Evolutionary conservation across 1,140 invertebrate genomes (phyloP), one percentile per base, ranked within the genome.

Genomic region (Pseudoatta argentina): DNA sequence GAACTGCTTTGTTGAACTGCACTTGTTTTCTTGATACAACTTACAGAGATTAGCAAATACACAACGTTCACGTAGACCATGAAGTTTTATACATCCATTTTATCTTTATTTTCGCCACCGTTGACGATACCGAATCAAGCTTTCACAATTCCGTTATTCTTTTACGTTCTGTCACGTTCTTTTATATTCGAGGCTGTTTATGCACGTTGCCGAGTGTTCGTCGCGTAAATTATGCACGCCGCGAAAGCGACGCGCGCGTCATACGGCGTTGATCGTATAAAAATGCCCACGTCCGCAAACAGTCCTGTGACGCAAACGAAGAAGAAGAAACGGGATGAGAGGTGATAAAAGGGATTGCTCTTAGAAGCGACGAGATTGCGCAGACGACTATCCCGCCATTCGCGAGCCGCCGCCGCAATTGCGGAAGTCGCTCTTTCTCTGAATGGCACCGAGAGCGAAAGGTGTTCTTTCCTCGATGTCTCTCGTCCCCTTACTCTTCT

Each of bases 401-500:
- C 27, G 44, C 69, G 81, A 69, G 67, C 66, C 66, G 59, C 75
- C 82, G 72, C 61, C 88, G 85, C 89, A 88, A 90, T 90, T 87
- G 91, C 88, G 88, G 89, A 91, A 92, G 87, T 89, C 72, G 78
- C 55, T 82, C 87, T 81, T 76, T 88, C 78, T 85, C 66, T 76
- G 86, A 92, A 89, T 79, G 85, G 76, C 81, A 85, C 69, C 59
- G 90, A 89, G 88, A 86, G 85, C 79, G 90, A 87, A 89, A 91
- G 87, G 72, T 88, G 83, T 87, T 69, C 30, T 66, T 39, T 44
- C 16, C 14, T 24, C 18, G 24, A 30, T n/a, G 39, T 6, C 34
- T 39, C n/a, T 12, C 10, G 18, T 44, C 3, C 64, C 44, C 12
- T 44, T 48, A 21, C 30, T 66, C 16, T 2, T 39, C 8, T 16